A percentile compares a stretch with the other conserved stretches of the same genome.
Conservation (phyloP, 1,140 invertebrate genomes). For the Spodoptera frugiperda region DNA sequence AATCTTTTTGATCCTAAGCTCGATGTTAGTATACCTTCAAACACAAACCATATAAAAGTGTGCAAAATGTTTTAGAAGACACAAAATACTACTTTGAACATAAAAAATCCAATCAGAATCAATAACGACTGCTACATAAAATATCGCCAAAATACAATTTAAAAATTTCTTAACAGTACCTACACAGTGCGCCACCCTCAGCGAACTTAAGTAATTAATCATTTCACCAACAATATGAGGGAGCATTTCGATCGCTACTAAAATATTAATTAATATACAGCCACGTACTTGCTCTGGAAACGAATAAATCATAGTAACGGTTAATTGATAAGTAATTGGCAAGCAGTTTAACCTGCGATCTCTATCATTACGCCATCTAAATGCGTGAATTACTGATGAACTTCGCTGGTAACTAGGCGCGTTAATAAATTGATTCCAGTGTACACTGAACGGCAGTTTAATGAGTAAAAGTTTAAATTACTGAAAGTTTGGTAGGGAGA, state of each 20-base stretch:
- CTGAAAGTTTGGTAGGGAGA: background rate
- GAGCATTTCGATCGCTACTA: background rate
- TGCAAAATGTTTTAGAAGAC: no score
- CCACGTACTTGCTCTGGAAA: conserved; percentile 2
- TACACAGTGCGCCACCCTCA: background rate
- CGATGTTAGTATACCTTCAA: no score
- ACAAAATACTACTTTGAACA: no score
- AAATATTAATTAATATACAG: conserved; percentile 16
- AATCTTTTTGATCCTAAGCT: no score
- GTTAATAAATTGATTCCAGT: background rate
- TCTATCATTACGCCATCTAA: conserved; percentile 5
- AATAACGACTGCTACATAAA: no score
- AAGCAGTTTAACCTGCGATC: conserved; percentile 3
- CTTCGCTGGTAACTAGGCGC: background rate
- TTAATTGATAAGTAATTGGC: background rate
- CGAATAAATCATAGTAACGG: conserved; percentile 15
- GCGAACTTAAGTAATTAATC: conserved; percentile 13
- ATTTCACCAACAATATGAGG: background rate
- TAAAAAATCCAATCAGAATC: no score
- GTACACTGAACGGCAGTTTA: no score
- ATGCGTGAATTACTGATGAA: conserved; percentile 1
- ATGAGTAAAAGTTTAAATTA: background rate
- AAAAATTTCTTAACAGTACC: no score
- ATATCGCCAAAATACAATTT: no score
- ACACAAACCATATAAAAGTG: no score